Percentiles rank a stretch among this genome's conserved stretches.
Conservation (phyloP, 2,797 vertebrate genomes). For the Spinus pinus region DNA sequence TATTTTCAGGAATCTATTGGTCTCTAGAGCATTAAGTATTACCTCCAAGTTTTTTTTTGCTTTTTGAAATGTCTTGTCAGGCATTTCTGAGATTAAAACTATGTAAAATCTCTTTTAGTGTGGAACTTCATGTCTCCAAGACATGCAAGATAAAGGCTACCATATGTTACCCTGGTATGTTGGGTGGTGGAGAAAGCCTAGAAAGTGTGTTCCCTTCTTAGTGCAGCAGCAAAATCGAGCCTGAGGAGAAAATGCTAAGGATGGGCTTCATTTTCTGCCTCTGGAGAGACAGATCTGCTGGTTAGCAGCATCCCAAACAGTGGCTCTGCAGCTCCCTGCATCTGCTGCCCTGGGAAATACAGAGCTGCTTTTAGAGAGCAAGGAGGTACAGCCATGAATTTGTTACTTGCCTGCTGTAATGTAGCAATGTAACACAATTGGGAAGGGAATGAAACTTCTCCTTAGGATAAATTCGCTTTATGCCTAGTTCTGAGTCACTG, state of each 20-base stretch:
- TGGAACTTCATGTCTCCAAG: not conserved
- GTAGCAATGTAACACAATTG: not conserved
- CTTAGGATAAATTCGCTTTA: not conserved
- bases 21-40: not conserved
- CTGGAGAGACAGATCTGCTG: not conserved
- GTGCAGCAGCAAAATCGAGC: not conserved
- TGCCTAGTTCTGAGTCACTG: not conserved
- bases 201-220: slow-evolving; percentile 11
- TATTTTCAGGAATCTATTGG: not conserved
- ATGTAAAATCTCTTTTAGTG: not conserved
- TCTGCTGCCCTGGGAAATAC: not conserved
- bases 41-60: not conserved
- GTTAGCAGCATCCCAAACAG: not conserved
- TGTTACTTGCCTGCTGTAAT: not conserved
- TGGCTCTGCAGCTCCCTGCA: not conserved
- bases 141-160: not conserved
- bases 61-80: not conserved
- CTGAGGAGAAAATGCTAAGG: not conserved
- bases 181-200: slow-evolving; percentile 7
- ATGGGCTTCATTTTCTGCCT: not conserved
- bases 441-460: not conserved
- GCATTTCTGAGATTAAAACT: not conserved
- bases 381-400: not conserved
- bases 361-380: not conserved
- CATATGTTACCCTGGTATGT: not conserved